These are phyloP conservation scores for Micromesistius poutassou DNA, from an alignment of 2,797 vertebrate species.

Conservation along the genomic window DNA sequence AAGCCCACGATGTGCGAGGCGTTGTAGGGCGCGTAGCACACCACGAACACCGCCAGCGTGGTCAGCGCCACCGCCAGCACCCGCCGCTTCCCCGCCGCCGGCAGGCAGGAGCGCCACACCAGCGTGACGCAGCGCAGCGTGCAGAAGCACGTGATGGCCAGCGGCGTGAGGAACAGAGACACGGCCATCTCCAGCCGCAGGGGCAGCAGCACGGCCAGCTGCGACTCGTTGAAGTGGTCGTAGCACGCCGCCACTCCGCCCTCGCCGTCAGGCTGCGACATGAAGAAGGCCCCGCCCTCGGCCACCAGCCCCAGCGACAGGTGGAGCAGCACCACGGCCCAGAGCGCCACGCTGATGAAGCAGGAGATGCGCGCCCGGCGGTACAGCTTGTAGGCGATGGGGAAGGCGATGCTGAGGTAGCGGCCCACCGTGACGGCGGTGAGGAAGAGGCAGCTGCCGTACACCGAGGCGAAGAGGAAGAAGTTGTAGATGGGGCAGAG, in stretches of 20 bases:
- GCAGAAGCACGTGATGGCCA: slow-evolving; percentile 75
- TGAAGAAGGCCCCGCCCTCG: slow-evolving; percentile 66
- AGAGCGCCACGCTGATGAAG: slow-evolving; percentile 73
- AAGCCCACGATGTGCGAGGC: slow-evolving; percentile 81
- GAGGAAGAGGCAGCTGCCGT: slow-evolving; percentile 79
- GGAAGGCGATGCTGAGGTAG: slow-evolving; percentile 83
- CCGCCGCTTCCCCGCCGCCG: slow-evolving; percentile 71
- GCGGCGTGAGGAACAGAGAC: slow-evolving; percentile 76
- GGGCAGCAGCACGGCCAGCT: slow-evolving; percentile 70
- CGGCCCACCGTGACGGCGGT: slow-evolving; percentile 78
- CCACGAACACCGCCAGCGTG: slow-evolving; percentile 77
- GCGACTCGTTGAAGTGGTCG: slow-evolving; percentile 70
- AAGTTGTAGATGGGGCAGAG: slow-evolving; percentile 78
- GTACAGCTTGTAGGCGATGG: slow-evolving; percentile 80
- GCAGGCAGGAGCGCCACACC: slow-evolving; percentile 75
- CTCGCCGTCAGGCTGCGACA: slow-evolving; percentile 55
- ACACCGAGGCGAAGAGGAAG: slow-evolving; percentile 78
- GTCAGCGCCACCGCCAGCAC: slow-evolving; percentile 78
- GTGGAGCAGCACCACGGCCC: slow-evolving; percentile 77
- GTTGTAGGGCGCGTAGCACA: slow-evolving; percentile 87
- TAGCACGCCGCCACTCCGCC: slow-evolving; percentile 62
- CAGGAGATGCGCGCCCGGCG: slow-evolving; percentile 78
- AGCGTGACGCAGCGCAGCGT: slow-evolving; percentile 78
- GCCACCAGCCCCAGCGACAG: slow-evolving; percentile 68
- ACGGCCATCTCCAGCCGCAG: slow-evolving; percentile 83